A percentile compares a stretch with the other conserved stretches of the same genome.
Conservation (phyloP, 2,113 vertebrate species). For the Furnarius figulus region DNA sequence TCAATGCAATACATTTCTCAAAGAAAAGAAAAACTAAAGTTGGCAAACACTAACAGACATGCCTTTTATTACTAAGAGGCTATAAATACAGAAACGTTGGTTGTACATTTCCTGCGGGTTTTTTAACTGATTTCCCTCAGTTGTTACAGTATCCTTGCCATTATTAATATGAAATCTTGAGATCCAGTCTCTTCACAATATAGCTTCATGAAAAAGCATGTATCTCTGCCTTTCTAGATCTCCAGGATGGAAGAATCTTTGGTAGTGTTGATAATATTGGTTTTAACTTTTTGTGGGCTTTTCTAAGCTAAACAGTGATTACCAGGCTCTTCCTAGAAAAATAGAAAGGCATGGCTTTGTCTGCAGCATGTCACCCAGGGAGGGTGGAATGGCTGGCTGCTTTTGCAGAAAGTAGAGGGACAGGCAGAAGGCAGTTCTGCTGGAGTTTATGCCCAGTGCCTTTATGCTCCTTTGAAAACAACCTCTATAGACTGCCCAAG, state of each 20-base stretch:
- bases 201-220: background rate
- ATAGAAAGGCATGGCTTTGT: background rate
- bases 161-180: background rate
- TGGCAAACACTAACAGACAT: background rate
- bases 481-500: background rate
- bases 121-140: background rate
- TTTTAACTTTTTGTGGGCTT: background rate
- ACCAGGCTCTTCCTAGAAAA: background rate
- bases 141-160: background rate
- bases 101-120: rapidly evolving
- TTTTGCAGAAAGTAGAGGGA: background rate
- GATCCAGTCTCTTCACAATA: background rate
- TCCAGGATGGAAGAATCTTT: background rate
- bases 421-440: background rate
- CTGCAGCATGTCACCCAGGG: background rate
- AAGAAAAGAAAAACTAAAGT: background rate
- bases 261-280: background rate
- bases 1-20: background rate
- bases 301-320: background rate
- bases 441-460: background rate
- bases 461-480: background rate
- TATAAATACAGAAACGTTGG: background rate
- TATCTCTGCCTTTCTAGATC: background rate
- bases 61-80: background rate
- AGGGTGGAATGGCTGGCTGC: background rate